These are phyloP conservation scores for Magallana gigas DNA, from an alignment of 1,140 invertebrate species.

Conservation along the genomic window DNA sequence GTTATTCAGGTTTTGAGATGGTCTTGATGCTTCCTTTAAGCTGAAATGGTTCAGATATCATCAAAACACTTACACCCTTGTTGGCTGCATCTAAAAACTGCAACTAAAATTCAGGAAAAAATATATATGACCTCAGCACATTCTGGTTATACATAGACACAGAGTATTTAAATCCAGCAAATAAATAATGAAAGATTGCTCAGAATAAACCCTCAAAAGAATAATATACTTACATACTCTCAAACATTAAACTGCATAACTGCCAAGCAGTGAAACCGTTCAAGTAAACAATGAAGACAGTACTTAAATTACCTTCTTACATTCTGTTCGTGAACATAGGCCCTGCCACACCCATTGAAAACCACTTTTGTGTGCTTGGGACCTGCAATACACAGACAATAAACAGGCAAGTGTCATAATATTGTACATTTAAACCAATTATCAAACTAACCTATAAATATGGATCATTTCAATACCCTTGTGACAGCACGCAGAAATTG, in stretches of 20 bases:
- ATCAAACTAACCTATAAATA: constrained; percentile 17
- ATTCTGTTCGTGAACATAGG: constrained; percentile 16
- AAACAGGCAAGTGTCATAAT: constrained; percentile 32
- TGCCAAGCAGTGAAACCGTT: constrained; percentile 13
- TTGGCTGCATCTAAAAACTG: no score
- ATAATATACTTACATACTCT: constrained; percentile 1
- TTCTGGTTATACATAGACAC: no score
- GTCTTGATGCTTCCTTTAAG: no score
- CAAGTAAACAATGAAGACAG: neutral
- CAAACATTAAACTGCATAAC: constrained; percentile 8
- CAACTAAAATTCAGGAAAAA: no score
- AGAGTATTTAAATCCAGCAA: no score
- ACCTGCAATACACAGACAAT: constrained; percentile 30
- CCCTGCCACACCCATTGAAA: constrained; percentile 29
- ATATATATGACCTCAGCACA: no score
- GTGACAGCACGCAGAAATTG: neutral
- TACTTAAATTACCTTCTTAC: constrained; percentile 37
- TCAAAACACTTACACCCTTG: no score
- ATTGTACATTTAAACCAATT: constrained; percentile 36
- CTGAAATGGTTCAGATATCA: no score
- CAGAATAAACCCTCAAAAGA: neutral
- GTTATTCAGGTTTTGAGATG: no score
- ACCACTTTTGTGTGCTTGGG: neutral
- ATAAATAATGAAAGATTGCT: no score
- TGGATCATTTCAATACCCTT: constrained; percentile 23